Base-by-base conservation (phyloP, 2,113 vertebrate species). In the Sula dactylatra region DNA sequence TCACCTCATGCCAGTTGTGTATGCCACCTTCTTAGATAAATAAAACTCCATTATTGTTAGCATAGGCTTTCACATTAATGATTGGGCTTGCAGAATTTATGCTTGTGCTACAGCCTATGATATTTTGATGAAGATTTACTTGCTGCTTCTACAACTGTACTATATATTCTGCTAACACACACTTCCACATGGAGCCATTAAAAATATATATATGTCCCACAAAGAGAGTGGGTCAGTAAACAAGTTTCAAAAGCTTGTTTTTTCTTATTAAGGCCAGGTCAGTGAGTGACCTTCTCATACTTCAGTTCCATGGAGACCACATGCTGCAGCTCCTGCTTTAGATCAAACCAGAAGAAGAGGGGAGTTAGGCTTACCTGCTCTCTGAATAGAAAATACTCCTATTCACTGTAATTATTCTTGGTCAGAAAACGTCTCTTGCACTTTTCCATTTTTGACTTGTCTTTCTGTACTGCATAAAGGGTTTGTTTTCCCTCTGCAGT, bases 211-310 rank as follows among this genome's bases (percentile, higher is more conserved):
- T 72, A 50, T 71, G 81, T 96, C 49, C 44, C 47, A 64, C 36
- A 59, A n/a, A 85, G 61, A 79, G 31, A 85, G 26, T 47, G 59
- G 83, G 86, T 87, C 74, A 96, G 89, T 94, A 97, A 95, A 88
- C 94, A 86, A 71, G 38, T 94, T 95, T 93, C 80, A 93, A 86
- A 95, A 81, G 44, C 80, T 83, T 88, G 31, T 93, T 94, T 96
- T 84, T 94, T 96, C 73, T 82, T 94, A 69, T 96, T 88, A 71
- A 93, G 88, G 86, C 69, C 76, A 65, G 42, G 64, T 93, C 77
- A 5, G 4, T 2, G 4, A 88, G 31, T 78, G 80, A 93, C 86
- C 92, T 90, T 88, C 76, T 84, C 5, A 6, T 65, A 74, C 88
- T 92, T 88, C 83, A 84, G 69, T 76, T 90, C 92, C 88, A 29